Evolutionary conservation across 2,888 invertebrate species (phyloP).

Genomic region (Acrobasis suavella): DNA sequence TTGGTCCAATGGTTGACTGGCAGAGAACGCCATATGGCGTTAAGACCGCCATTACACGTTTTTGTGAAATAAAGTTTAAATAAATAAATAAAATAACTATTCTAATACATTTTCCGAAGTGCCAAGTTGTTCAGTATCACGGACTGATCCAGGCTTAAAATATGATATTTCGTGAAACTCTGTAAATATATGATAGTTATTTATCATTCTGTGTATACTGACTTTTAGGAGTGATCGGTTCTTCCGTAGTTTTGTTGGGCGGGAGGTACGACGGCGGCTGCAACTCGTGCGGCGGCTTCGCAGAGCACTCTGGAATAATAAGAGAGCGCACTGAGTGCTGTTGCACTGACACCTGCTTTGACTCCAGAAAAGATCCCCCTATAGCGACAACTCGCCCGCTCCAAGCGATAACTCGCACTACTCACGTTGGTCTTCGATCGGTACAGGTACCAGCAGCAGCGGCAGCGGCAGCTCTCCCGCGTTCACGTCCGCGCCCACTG

Average conservation of each 20-base stretch:
- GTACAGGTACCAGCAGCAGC: conserved; percentile 11
- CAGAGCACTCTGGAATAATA: conserved; percentile 3
- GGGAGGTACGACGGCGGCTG: conserved; percentile 6
- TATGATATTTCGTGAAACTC: no score
- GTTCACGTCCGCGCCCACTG: conserved; percentile 4
- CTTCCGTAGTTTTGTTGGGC: neutral
- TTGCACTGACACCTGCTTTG: neutral
- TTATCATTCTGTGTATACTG: neutral
- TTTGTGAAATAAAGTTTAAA: no score
- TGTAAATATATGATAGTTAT: no score
- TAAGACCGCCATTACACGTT: no score
- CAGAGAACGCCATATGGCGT: no score
- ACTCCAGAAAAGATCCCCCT: no score
- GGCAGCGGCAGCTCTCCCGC: conserved; percentile 15
- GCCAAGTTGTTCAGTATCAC: no score
- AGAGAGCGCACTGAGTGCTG: neutral
- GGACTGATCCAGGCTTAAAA: no score
- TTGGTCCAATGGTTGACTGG: no score
- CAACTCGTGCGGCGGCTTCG: neutral
- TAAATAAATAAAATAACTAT: no score
- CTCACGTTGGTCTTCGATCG: neutral
- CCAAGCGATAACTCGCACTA: neutral
- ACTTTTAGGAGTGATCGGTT: neutral
- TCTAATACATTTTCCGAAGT: no score
- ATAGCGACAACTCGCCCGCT: no score